These are phyloP conservation scores for Cottus gobio DNA, from an alignment of 2,113 vertebrate species.

Conservation along the genomic window DNA sequence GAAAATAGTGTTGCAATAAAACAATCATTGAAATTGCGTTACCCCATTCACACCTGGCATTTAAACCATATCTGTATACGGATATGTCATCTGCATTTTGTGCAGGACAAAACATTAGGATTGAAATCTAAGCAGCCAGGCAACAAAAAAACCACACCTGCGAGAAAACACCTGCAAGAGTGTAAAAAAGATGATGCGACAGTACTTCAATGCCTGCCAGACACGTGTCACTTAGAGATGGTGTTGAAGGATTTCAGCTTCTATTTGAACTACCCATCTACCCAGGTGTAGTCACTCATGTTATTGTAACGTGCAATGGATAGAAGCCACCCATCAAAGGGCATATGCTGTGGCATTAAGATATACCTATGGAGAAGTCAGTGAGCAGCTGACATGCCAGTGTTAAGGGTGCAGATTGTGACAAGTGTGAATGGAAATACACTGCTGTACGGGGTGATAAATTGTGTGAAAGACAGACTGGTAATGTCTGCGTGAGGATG, in stretches of 20 bases:
- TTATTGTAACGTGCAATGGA: background rate
- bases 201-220: background rate
- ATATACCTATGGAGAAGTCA: conserved; percentile 22
- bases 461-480: conserved; percentile 60
- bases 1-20: background rate
- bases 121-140: background rate
- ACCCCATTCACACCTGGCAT: background rate
- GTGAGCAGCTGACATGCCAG: conserved; percentile 38
- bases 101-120: background rate
- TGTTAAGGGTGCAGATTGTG: conserved; percentile 52
- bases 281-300: background rate
- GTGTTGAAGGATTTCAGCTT: background rate
- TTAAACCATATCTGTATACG: background rate
- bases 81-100: background rate
- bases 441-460: conserved; percentile 53
- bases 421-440: conserved; percentile 51
- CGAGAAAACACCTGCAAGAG: background rate
- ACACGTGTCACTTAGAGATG: background rate
- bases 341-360: background rate
- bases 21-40: background rate
- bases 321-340: conserved; percentile 2
- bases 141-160: background rate
- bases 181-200: background rate
- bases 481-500: conserved; percentile 58
- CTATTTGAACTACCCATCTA: background rate